Base-by-base conservation (phyloP, 1,140 invertebrate genomes). In the Caenorhabditis tropicalis region DNA sequence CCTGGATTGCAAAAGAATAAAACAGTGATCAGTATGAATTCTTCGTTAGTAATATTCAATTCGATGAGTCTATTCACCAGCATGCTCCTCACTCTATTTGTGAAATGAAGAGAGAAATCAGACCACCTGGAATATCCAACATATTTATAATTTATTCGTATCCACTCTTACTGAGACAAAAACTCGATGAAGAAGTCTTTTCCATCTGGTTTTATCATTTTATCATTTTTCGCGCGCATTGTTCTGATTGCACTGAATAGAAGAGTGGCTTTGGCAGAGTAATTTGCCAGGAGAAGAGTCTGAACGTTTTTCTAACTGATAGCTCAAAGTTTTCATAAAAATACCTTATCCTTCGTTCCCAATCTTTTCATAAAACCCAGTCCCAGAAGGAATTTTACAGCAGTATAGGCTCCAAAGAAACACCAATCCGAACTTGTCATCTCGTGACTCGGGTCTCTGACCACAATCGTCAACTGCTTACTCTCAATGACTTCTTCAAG, bases 221-320 rank as follows among this genome's bases (percentile, higher is more conserved):
- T 74, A 43, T 74, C 65, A 12, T 74, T 74, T 74, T 74, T 74
- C 6, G 65, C 65, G n/a, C 65, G 0, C 65, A 74, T 74, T 12
- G 65, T 74, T 46, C 65, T 10, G n/a, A 74, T 43, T 24, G 65
- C 65, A 74, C 65, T 74, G 65, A 74, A 74, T n/a, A 74, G 15
- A 9, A 74, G 21, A 4, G 65, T 74, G 24, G 65, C 65, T n/a
- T 74, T 74, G 21, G 65, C 33, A 1, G 65, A 43, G n/a, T 74
- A 74, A 29, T 74, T 74, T 2, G 65, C 33, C 5, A 74, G 65
- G 10, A 74, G 65, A 2, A 74, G 12, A 21, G 33, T 24, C 65
- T 74, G 36, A 46, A 74, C 39, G 6, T 3, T 0, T 29, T 16
- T 4, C 27, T 56, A n/a, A 27, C 27, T 27, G 21, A 27, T 56